phyloP scores from a whole-genome alignment of 1,140 invertebrate species.

The Babylonia areolata region DNA sequence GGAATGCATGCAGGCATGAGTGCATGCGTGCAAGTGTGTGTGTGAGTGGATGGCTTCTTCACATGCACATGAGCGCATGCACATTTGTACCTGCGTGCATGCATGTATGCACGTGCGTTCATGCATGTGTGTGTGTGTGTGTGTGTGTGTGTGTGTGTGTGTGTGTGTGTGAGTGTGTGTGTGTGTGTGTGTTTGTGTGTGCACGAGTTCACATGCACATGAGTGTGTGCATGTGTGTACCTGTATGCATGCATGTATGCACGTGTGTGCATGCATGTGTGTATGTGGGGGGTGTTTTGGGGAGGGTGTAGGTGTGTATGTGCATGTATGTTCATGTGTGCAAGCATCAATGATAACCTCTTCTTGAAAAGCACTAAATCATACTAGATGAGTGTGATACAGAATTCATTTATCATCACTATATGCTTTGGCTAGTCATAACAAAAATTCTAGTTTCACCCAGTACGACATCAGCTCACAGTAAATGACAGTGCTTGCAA shows the following conservation, averaged over 20 bases:
- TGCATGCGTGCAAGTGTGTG: background rate
- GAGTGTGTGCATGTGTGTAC: background rate
- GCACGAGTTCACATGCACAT: background rate
- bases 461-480: no score
- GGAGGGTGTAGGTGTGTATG: no score
- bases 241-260: background rate
- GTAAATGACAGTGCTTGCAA: no score
- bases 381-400: no score
- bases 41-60: no score
- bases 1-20: no score
- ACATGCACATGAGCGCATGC: background rate
- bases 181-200: background rate
- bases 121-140: background rate
- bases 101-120: background rate
- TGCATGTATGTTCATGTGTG: no score
- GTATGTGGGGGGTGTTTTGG: background rate
- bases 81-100: background rate
- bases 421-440: no score
- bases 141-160: background rate
- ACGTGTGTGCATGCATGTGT: background rate
- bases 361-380: no score
- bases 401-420: no score
- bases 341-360: no score
- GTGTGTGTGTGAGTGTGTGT: background rate
- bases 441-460: no score